These are phyloP conservation scores for Rhinophrynus dorsalis DNA, from an alignment of 2,797 vertebrate genomes.

Conservation along the genomic window DNA sequence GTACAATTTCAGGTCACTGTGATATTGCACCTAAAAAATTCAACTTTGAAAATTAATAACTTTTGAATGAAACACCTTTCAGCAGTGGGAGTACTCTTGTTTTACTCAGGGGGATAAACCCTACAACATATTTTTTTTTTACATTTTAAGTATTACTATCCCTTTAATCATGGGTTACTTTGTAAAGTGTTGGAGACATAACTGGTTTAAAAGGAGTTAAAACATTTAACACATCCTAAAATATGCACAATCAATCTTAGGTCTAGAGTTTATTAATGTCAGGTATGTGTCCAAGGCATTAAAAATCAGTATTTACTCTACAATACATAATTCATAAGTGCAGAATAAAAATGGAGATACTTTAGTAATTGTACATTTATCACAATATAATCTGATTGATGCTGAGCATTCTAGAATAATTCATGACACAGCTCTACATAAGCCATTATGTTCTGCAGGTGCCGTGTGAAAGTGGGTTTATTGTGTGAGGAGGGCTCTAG, in stretches of 20 bases:
- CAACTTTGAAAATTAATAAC: too few species aligned
- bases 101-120: too few species aligned
- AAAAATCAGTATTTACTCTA: constrained; percentile 19
- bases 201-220: too few species aligned
- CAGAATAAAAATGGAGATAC: constrained; percentile 37
- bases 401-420: constrained; percentile 28
- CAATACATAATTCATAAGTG: constrained; percentile 36
- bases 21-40: too few species aligned
- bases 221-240: too few species aligned
- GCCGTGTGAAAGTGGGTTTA: not conserved
- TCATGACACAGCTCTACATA: constrained; percentile 25
- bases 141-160: too few species aligned
- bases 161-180: too few species aligned
- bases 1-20: too few species aligned
- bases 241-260: not conserved
- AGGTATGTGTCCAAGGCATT: not conserved
- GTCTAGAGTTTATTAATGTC: not conserved
- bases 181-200: too few species aligned
- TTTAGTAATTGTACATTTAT: constrained; percentile 44
- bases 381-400: constrained; percentile 42
- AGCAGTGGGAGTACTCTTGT: too few species aligned
- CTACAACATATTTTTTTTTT: too few species aligned
- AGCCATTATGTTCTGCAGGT: constrained; percentile 25
- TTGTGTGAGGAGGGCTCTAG: not conserved
- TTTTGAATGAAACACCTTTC: too few species aligned